phyloP scores from a whole-genome alignment of 2,888 invertebrate species.

The Eupithecia inturbata region DNA sequence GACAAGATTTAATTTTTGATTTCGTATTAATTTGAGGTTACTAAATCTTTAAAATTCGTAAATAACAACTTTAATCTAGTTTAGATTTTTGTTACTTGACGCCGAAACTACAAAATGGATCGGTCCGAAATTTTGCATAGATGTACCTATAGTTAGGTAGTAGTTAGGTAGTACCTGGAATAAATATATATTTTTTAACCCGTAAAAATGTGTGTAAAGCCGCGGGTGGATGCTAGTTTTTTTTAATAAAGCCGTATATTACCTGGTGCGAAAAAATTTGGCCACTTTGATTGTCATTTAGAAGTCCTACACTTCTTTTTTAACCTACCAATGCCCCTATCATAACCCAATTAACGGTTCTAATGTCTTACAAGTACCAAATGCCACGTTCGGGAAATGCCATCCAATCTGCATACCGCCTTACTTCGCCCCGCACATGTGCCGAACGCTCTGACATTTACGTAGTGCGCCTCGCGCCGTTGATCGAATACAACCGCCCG shows the following conservation, averaged over 20 bases:
- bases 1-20: too few relatives aligned
- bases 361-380: slow-evolving; percentile 19
- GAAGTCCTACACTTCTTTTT: neutral
- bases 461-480: slow-evolving; percentile 80
- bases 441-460: slow-evolving; percentile 81
- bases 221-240: neutral
- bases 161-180: too few relatives aligned
- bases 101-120: neutral
- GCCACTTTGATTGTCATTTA: neutral
- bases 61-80: too few relatives aligned
- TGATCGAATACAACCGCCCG: slow-evolving; percentile 67
- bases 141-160: neutral
- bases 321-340: slow-evolving; percentile 16
- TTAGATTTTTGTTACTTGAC: neutral
- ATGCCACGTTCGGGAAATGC: slow-evolving; percentile 54
- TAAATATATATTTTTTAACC: neutral
- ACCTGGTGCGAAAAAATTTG: neutral
- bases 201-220: neutral
- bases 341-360: slow-evolving; percentile 34
- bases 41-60: too few relatives aligned
- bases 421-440: slow-evolving; percentile 78
- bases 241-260: neutral
- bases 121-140: neutral
- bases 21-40: too few relatives aligned
- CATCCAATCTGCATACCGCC: slow-evolving; percentile 56